Evolutionary conservation across 1,140 invertebrate genomes (phyloP).

Genomic region (Solen grandis): DNA sequence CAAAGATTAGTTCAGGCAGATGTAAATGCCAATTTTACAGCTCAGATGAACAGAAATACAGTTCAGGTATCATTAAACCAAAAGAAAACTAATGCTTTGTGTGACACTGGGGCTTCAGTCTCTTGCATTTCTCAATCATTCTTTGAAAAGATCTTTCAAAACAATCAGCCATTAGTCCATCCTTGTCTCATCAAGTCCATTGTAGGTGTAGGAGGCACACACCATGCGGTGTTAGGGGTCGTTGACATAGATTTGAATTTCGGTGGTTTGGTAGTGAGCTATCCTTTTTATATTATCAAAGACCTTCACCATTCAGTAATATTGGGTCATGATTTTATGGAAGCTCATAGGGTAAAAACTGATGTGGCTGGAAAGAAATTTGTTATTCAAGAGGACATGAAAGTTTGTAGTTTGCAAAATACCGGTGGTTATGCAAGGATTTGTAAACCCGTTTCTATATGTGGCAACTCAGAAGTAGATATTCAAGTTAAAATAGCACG

Average conservation of each 20-base stretch:
- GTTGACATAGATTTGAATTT: slow-evolving; percentile 5
- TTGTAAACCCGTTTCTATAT: no score
- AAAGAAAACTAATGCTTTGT: slow-evolving; percentile 18
- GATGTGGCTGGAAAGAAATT: background rate
- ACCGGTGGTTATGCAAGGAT: no score
- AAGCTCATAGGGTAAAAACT: background rate
- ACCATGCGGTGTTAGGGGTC: background rate
- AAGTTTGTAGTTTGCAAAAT: no score
- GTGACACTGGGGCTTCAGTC: slow-evolving; percentile 28
- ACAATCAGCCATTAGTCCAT: background rate
- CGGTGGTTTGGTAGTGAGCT: background rate
- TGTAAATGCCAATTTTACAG: slow-evolving; percentile 20
- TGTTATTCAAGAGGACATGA: background rate
- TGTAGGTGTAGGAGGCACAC: slow-evolving; percentile 6
- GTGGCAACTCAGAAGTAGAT: no score
- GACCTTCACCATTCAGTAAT: slow-evolving; percentile 28
- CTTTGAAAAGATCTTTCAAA: background rate
- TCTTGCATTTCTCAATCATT: slow-evolving; percentile 7
- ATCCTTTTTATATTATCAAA: slow-evolving; percentile 1
- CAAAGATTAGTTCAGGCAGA: no score
- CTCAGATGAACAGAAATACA: slow-evolving; percentile 3
- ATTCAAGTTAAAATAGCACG: no score
- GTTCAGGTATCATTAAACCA: background rate
- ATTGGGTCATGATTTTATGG: slow-evolving; percentile 26
- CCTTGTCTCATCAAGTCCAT: background rate